Conservation (phyloP, 2,888 invertebrate genomes). For the Limnephilus marmoratus region DNA sequence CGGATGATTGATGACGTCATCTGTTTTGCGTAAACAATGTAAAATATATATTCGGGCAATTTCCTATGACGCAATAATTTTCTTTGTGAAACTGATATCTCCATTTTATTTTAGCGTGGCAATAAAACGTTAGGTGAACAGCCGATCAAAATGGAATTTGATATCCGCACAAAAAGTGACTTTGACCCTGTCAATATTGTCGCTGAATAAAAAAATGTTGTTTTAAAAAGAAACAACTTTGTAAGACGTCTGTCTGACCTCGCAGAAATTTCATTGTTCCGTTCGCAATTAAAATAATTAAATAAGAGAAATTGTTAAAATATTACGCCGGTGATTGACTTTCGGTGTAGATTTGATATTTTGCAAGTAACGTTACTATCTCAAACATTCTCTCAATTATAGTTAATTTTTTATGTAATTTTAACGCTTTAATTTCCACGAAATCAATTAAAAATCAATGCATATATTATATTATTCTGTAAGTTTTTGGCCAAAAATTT, state of each 20-base stretch:
- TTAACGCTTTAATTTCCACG: background rate
- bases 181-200: background rate
- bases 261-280: background rate
- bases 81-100: conserved; percentile 40
- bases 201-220: background rate
- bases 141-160: background rate
- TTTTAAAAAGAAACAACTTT: background rate
- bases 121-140: conserved; percentile 18
- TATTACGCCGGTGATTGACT: background rate
- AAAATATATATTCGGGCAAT: background rate
- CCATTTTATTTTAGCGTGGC: conserved; percentile 50
- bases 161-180: background rate
- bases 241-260: background rate
- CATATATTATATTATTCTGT: background rate
- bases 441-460: background rate
- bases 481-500: background rate
- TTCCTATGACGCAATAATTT: conserved; percentile 39
- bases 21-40: conserved; percentile 23
- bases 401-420: background rate
- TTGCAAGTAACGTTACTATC: background rate
- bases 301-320: background rate
- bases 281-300: background rate
- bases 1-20: conserved; percentile 42
- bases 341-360: background rate
- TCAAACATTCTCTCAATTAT: background rate